Percentiles rank a stretch among this genome's conserved stretches.
These are phyloP conservation scores for Meloe dianella DNA, from an alignment of 2,888 invertebrate genomes.

Conservation along the genomic window DNA sequence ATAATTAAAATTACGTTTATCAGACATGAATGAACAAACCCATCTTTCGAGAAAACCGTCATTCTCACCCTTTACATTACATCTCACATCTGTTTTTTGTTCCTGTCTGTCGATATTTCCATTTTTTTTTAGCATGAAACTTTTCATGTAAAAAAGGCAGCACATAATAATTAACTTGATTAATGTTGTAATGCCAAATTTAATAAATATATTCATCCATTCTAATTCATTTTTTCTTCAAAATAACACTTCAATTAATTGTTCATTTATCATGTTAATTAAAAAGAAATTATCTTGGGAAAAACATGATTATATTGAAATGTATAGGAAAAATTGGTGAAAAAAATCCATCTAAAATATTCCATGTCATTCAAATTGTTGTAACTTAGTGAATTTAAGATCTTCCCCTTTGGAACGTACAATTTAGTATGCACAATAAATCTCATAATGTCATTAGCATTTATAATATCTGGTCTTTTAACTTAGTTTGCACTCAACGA, in stretches of 20 bases:
- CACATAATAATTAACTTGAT: constrained; percentile 22
- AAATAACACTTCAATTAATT: constrained; percentile 25
- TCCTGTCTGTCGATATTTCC: constrained; percentile 12
- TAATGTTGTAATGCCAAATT: constrained; percentile 24
- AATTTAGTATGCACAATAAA: constrained; percentile 46
- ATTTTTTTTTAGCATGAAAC: not conserved
- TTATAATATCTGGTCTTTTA: constrained; percentile 39
- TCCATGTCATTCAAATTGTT: constrained; percentile 26
- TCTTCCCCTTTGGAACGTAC: constrained; percentile 30
- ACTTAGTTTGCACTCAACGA: constrained; percentile 30
- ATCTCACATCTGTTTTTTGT: no score
- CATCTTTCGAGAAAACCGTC: constrained; percentile 16
- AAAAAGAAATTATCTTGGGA: not conserved
- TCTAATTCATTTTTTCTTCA: not conserved
- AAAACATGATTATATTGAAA: not conserved
- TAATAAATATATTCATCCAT: not conserved
- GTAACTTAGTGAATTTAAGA: constrained; percentile 18
- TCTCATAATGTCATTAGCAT: constrained; percentile 47
- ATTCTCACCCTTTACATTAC: not conserved
- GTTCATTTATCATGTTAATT: constrained; percentile 28
- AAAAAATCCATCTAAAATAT: constrained; percentile 17
- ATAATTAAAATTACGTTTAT: constrained; percentile 39
- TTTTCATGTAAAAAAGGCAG: not conserved
- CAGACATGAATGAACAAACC: constrained; percentile 34
- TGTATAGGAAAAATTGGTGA: not conserved